Conservation (phyloP, 2,888 invertebrate genomes). For the Sthenelais limicola region DNA sequence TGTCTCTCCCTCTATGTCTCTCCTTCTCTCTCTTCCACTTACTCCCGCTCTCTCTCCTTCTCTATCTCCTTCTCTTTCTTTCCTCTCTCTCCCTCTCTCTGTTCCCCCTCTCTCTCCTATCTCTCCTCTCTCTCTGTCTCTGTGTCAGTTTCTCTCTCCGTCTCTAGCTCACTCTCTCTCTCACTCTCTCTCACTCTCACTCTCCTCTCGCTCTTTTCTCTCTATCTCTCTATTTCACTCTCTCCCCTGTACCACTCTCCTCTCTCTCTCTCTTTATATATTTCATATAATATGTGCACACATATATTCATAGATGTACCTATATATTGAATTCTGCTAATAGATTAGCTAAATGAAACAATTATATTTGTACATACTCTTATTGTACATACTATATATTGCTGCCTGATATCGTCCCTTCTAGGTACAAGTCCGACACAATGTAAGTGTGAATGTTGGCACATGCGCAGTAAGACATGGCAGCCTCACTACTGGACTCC, state of each 20-base stretch:
- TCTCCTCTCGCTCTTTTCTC: neutral
- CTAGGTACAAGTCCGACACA: no score
- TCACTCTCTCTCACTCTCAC: neutral
- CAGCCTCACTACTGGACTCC: no score
- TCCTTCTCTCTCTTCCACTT: neutral
- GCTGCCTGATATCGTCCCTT: no score
- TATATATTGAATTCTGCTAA: no score
- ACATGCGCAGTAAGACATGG: no score
- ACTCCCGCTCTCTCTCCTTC: neutral
- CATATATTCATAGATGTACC: no score
- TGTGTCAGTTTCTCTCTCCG: neutral
- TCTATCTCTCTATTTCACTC: neutral
- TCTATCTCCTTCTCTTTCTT: constrained; percentile 1
- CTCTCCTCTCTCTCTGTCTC: neutral
- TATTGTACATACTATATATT: no score
- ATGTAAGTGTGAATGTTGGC: no score
- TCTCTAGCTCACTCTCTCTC: neutral
- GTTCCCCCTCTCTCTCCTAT: neutral
- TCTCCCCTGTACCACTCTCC: neutral
- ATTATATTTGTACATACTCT: no score
- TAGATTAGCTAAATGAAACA: no score
- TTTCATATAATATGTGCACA: no score
- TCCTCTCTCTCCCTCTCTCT: neutral
- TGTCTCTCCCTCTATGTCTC: neutral
- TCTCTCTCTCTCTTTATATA: neutral